Conservation (phyloP, 2,888 invertebrate species). For the Eristalis tenax region DNA sequence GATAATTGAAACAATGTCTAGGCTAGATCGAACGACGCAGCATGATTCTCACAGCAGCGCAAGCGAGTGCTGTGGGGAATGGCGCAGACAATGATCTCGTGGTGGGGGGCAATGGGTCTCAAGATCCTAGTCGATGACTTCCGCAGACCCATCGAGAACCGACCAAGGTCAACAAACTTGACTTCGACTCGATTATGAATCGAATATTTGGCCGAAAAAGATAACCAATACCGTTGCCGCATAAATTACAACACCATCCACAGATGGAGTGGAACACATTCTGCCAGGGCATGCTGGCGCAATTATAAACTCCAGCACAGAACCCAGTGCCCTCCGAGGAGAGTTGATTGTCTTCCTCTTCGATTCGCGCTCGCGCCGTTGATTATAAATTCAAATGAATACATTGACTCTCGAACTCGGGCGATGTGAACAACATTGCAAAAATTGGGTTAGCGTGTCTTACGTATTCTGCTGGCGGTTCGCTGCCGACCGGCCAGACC, state of each 20-base stretch:
- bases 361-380: conserved; percentile 8
- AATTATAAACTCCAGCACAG: conserved; percentile 33
- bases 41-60: conserved; percentile 27
- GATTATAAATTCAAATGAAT: conserved; percentile 61
- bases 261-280: conserved; percentile 23
- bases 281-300: conserved; percentile 5
- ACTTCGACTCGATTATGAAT: conserved; percentile 1
- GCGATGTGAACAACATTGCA: conserved; percentile 25
- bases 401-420: conserved; percentile 11
- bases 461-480: conserved; percentile 43
- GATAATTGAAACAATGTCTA: conserved; percentile 50
- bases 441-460: conserved; percentile 67
- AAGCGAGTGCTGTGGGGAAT: background rate
- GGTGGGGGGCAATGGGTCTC: background rate
- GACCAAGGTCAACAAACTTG: conserved; percentile 61
- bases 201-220: background rate
- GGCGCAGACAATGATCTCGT: background rate
- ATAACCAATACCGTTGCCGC: conserved; percentile 9
- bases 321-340: conserved; percentile 27
- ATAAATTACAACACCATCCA: conserved; percentile 32
- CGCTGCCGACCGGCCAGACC: background rate
- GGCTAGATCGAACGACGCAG: conserved; percentile 25
- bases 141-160: conserved; percentile 17
- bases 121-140: conserved; percentile 30
- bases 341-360: conserved; percentile 44